These are phyloP conservation scores for Dugesia japonica DNA, from an alignment of 2,888 invertebrate genomes.

Conservation along the genomic window DNA sequence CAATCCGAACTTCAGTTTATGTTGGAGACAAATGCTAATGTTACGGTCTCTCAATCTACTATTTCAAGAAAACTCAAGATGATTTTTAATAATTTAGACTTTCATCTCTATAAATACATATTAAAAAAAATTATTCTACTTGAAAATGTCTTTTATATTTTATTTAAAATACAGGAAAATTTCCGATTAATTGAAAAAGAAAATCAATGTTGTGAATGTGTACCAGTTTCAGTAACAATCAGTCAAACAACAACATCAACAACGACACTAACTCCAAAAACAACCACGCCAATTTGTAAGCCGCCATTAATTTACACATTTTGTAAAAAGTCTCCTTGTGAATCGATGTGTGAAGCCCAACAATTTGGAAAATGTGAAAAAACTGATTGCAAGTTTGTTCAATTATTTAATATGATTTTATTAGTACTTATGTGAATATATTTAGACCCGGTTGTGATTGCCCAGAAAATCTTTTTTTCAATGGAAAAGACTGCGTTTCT, in stretches of 20 bases:
- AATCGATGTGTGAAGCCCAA: not conserved
- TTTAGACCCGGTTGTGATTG: not conserved
- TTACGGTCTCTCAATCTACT: too few relatives aligned
- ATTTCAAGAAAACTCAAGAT: too few relatives aligned
- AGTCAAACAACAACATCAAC: not conserved
- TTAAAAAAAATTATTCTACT: too few relatives aligned
- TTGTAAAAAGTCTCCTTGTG: not conserved
- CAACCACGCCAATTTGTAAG: not conserved
- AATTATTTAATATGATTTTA: too few relatives aligned
- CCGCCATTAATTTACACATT: conserved; percentile 4
- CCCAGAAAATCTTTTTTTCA: not conserved
- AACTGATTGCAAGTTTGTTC: not conserved
- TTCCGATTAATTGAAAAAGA: not conserved
- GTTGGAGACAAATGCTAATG: too few relatives aligned
- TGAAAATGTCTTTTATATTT: too few relatives aligned
- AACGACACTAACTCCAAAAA: not conserved
- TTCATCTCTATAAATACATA: too few relatives aligned
- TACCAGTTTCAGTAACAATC: not conserved
- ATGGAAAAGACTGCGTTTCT: conserved; percentile 1
- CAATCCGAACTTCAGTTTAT: too few relatives aligned
- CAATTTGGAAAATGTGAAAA: not conserved
- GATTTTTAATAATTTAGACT: too few relatives aligned
- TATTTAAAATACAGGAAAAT: not conserved
- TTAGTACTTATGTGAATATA: too few relatives aligned
- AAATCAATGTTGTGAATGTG: not conserved